Conservation (phyloP, 2,888 invertebrate genomes). For the Nebria brevicollis region DNA sequence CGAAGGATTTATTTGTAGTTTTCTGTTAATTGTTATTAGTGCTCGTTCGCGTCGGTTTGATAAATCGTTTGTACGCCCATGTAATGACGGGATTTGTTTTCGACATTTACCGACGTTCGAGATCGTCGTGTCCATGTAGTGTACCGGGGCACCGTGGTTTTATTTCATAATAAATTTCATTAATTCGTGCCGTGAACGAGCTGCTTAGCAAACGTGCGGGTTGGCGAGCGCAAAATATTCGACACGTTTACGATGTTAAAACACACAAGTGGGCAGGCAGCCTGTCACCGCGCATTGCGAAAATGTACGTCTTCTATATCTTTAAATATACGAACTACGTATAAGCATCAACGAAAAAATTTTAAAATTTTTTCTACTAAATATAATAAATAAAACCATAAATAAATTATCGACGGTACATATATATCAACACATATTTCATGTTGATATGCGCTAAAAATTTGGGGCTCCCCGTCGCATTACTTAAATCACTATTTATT, state of each 20-base stretch:
- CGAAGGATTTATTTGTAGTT: background rate
- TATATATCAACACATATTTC: background rate
- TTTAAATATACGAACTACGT: background rate
- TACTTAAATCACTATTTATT: no score
- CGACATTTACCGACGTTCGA: slow-evolving; percentile 9
- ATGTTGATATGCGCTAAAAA: no score
- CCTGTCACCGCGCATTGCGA: slow-evolving; percentile 30
- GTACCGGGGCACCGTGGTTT: slow-evolving; percentile 52
- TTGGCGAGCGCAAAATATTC: slow-evolving; percentile 53
- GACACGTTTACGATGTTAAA: slow-evolving; percentile 57
- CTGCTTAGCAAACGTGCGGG: slow-evolving; percentile 18
- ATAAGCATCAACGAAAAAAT: no score
- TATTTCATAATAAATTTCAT: slow-evolving; percentile 58
- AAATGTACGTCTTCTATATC: background rate
- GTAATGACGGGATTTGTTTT: slow-evolving; percentile 12
- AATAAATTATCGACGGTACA: background rate
- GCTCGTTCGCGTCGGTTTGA: slow-evolving; percentile 3
- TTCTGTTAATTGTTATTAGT: slow-evolving; percentile 2
- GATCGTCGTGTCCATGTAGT: background rate
- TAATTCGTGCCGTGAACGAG: slow-evolving; percentile 46
- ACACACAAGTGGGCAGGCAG: slow-evolving; percentile 52
- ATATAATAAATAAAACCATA: no score
- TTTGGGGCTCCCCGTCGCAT: no score
- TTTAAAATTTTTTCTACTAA: no score
- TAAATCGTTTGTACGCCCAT: slow-evolving; percentile 22